Evolutionary conservation across 2,113 vertebrate species (phyloP).

Genomic region (Burhinus oedicnemus): DNA sequence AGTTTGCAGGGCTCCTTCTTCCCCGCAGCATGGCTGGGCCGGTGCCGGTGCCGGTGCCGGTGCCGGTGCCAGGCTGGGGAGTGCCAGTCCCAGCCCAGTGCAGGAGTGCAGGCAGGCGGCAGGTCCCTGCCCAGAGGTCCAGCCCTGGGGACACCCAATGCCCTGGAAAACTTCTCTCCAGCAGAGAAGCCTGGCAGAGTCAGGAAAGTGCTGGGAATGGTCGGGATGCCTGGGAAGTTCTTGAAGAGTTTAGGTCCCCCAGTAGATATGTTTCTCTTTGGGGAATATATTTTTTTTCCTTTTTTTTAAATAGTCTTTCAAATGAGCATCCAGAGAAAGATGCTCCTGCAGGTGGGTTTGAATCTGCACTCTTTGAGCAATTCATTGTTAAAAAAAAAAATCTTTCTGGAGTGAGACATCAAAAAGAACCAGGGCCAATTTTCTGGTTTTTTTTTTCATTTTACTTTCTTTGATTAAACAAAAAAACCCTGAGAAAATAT

Average conservation of each 20-base stretch:
- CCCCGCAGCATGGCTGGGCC: no score
- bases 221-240: not conserved
- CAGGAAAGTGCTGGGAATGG: not conserved
- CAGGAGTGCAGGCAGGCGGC: no score
- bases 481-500: not conserved
- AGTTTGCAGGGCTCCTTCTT: not conserved
- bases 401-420: not conserved
- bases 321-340: not conserved
- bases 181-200: not conserved
- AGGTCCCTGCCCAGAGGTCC: not conserved
- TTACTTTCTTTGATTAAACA: not conserved
- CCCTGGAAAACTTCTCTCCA: not conserved
- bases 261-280: rapidly evolving
- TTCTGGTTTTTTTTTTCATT: not conserved
- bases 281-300: not conserved
- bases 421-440: rapidly evolving
- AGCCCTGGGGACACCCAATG: not conserved
- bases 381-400: not conserved
- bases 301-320: rapidly evolving
- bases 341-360: not conserved
- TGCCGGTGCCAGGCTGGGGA: not conserved
- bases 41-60: rapidly evolving
- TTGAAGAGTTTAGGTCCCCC: not conserved
- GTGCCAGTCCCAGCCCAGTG: rapidly evolving
- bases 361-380: rapidly evolving